Evolutionary conservation across 2,113 vertebrate genomes (phyloP), one percentile per base, ranked within the genome.

Genomic region (Bombycilla garrulus): DNA sequence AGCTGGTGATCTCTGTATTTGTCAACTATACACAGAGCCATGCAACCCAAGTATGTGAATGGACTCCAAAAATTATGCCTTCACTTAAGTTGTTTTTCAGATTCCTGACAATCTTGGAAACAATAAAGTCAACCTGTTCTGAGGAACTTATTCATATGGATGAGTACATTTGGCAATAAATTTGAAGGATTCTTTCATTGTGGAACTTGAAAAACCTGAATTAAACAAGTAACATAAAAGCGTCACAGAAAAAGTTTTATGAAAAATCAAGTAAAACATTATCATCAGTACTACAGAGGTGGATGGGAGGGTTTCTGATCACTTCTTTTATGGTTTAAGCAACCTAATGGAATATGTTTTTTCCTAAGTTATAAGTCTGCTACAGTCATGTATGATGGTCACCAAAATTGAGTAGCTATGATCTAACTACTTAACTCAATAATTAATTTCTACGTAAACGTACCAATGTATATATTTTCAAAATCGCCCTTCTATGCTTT

Each of bases 221-320:
- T 71, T 79, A 72, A 92, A 62, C 10, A 67, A 44, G 24, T 70
- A 48, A 45, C 3, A 14, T 56, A 61, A 45, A 77, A 70, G 12
- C 1, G 2, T 10, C 10, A 31, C 4, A 24, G 7, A 26, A 76
- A 67, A 80, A n/a, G 2, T 25, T 50, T n/a, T 0, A 62, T 6
- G 14, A 81, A 74, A 78, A 50, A 33, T 36, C 3, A 85, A 76
- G 48, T 35, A 31, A 79, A 90, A 62, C 2, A 3, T 67, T 79
- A 25, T 12, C 9, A 31, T 40, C 12, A 17, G 3, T 36, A 53
- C 10, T 31, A 17, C 8, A 90, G 38, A 65, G 4, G 6, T 60
- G 13, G 15, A 40, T 44, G 10, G 15, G 8, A 93, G 4, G 0
- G 1, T 48, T 48, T 57, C 19, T n/a, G 26, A 16, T 15, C 5